phyloP scores from a whole-genome alignment of 2,113 vertebrate species.

The Anthoscopus minutus region DNA sequence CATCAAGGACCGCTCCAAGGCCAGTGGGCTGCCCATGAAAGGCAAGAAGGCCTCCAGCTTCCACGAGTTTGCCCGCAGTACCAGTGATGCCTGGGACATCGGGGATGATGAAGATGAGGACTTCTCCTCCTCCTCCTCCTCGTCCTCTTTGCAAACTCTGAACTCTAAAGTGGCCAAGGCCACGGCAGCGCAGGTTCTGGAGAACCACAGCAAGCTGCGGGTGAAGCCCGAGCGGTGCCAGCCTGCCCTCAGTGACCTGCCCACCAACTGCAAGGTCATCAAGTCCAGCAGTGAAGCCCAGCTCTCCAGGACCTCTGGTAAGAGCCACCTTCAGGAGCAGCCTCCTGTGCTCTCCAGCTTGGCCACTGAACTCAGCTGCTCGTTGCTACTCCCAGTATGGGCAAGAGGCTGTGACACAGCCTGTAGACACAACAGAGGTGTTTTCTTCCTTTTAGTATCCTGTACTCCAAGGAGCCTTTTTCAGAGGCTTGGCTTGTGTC shows the following conservation, averaged over 20 bases:
- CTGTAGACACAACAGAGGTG: fast-evolving
- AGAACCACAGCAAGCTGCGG: constrained; percentile 19
- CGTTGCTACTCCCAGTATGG: fast-evolving
- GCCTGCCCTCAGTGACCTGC: background rate
- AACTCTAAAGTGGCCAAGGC: constrained; percentile 27
- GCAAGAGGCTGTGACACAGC: background rate
- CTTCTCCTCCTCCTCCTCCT: background rate
- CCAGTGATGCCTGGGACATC: constrained; percentile 19
- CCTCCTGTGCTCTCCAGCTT: background rate
- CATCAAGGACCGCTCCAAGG: constrained; percentile 18
- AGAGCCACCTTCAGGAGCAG: background rate
- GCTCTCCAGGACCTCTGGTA: constrained; percentile 76
- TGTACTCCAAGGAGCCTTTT: background rate
- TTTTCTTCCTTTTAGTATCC: background rate
- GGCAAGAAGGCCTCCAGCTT: constrained; percentile 21
- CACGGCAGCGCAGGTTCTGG: background rate
- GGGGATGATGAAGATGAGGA: background rate
- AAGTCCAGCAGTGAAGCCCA: constrained; percentile 14
- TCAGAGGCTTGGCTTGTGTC: background rate
- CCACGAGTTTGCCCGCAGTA: constrained; percentile 14
- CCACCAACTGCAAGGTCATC: constrained; percentile 26
- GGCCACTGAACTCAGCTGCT: background rate
- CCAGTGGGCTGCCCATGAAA: background rate
- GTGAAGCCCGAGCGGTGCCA: background rate
- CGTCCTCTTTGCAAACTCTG: background rate